Conservation (phyloP, 1,140 invertebrate genomes). For the Neodiprion fabricii region DNA sequence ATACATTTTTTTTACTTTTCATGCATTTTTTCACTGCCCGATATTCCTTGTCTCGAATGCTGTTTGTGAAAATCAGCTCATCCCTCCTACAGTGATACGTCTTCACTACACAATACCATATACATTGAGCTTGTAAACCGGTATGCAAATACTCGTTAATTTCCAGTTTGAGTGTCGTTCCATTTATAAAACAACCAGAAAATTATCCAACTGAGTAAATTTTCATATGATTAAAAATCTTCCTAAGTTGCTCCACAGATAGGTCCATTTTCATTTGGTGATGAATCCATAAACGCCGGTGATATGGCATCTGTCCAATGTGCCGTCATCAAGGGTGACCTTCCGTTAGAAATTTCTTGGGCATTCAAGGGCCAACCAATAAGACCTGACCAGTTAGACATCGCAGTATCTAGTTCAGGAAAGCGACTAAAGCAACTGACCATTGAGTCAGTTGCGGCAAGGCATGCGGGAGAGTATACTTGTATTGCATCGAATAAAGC, state of each 20-base stretch:
- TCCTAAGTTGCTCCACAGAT: constrained; percentile 67
- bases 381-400: constrained; percentile 58
- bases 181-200: constrained; percentile 10
- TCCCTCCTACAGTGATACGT: background rate
- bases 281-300: constrained; percentile 64
- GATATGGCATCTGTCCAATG: constrained; percentile 67
- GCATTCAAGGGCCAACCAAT: constrained; percentile 65
- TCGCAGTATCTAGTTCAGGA: constrained; percentile 69
- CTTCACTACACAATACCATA: too few relatives aligned
- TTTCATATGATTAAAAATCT: background rate
- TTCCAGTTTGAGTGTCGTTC: background rate
- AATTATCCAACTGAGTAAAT: background rate
- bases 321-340: constrained; percentile 69
- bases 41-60: background rate
- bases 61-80: constrained; percentile 13
- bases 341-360: constrained; percentile 69
- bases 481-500: constrained; percentile 74
- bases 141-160: too few relatives aligned
- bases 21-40: constrained; percentile 8
- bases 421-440: constrained; percentile 75
- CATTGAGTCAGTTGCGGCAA: constrained; percentile 71
- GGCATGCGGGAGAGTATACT: constrained; percentile 77
- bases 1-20: constrained; percentile 11
- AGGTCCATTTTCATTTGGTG: constrained; percentile 66
- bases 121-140: too few relatives aligned